phyloP scores from a whole-genome alignment of 2,113 vertebrate genomes.

The Spermophilus dauricus region DNA sequence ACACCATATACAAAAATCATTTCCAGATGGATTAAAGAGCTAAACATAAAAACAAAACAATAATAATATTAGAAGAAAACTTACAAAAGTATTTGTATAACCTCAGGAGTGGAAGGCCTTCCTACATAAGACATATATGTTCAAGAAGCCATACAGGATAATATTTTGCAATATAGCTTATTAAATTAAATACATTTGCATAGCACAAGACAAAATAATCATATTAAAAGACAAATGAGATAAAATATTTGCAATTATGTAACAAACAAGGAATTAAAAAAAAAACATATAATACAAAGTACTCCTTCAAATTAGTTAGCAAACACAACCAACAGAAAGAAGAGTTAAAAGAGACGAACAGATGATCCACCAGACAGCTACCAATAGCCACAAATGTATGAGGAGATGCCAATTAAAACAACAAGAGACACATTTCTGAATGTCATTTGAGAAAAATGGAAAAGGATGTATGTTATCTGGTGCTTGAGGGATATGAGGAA shows the following conservation, averaged over 20 bases:
- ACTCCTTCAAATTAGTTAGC: slow-evolving; percentile 39
- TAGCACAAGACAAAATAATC: slow-evolving; percentile 66
- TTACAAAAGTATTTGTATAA: slow-evolving; percentile 72
- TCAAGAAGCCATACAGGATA: slow-evolving; percentile 53
- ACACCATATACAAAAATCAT: slow-evolving; percentile 87
- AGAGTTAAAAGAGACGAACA: neutral
- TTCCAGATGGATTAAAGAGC: slow-evolving; percentile 87
- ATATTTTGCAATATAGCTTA: slow-evolving; percentile 41
- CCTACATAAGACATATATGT: slow-evolving; percentile 65
- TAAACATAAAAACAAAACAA: slow-evolving; percentile 86
- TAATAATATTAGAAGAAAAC: slow-evolving; percentile 85
- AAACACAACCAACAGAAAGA: slow-evolving; percentile 49
- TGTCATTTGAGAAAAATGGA: neutral
- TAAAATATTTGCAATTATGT: neutral
- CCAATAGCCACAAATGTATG: slow-evolving; percentile 52
- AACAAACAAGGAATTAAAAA: neutral
- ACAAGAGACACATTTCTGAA: neutral
- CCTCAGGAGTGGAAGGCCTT: slow-evolving; percentile 76
- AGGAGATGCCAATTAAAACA: neutral
- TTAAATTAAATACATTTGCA: slow-evolving; percentile 56
- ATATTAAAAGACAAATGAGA: slow-evolving; percentile 60
- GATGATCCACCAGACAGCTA: slow-evolving; percentile 22
- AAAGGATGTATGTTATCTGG: neutral
- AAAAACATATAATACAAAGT: neutral
- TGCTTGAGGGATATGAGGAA: neutral